phyloP scores from a whole-genome alignment of 92 coral and sea anemone species.

The Bergia puertoricense region DNA sequence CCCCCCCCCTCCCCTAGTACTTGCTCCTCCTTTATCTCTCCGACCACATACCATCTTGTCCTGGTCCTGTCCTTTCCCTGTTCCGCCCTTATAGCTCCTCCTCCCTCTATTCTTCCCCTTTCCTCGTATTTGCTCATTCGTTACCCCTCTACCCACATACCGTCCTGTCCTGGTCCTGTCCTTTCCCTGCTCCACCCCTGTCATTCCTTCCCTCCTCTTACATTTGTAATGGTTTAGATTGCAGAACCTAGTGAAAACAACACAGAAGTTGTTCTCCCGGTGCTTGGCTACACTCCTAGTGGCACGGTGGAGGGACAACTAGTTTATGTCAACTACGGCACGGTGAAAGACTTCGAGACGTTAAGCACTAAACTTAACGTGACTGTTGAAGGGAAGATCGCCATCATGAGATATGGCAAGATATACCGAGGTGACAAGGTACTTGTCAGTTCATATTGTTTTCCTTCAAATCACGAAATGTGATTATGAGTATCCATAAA shows the following conservation, averaged over 20 bases:
- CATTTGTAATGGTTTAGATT: not conserved
- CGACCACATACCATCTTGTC: not conserved
- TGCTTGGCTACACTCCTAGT: constrained; percentile 83
- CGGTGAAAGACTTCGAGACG: constrained; percentile 68
- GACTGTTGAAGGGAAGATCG: constrained; percentile 73
- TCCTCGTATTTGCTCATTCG: no score
- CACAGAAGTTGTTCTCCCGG: constrained; percentile 57
- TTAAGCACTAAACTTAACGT: constrained; percentile 64
- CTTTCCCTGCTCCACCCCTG: no score
- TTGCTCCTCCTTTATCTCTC: not conserved
- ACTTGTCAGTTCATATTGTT: not conserved
- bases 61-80: not conserved
- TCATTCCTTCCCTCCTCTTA: no score
- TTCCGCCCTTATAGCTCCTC: not conserved
- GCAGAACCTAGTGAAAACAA: constrained; percentile 13
- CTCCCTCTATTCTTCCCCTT: no score
- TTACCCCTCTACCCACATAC: no score
- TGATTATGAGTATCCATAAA: no score
- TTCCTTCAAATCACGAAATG: not conserved
- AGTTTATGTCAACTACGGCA: constrained; percentile 87
- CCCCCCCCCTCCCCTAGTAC: not conserved
- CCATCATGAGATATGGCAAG: constrained; percentile 93
- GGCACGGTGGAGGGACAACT: constrained; percentile 79
- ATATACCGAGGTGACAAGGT: constrained; percentile 92
- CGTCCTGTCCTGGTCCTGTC: no score